Conservation (phyloP, 2,888 invertebrate genomes). For the Parapristionchus giblindavisi region DNA sequence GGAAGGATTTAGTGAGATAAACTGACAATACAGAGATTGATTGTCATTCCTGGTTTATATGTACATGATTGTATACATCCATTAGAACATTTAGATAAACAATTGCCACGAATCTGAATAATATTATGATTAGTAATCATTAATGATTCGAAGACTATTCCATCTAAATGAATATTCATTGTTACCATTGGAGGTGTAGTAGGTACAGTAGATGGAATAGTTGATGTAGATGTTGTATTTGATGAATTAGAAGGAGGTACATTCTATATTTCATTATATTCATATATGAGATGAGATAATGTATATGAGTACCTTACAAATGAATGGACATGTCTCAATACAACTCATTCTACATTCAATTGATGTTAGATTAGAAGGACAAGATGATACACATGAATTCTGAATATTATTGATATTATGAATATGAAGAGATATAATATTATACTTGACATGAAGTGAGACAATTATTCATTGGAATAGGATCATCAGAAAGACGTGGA, state of each 20-base stretch:
- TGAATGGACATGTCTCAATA: conserved; percentile 23
- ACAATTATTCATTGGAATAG: not conserved
- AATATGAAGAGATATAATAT: not conserved
- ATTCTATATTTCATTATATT: too few species aligned
- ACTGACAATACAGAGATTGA: conserved; percentile 23
- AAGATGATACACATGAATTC: conserved; percentile 18
- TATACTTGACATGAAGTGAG: not conserved
- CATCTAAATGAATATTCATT: too few species aligned
- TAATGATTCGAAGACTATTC: too few species aligned
- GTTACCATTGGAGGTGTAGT: conserved; percentile 4
- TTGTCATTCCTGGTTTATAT: not conserved
- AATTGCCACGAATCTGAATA: conserved; percentile 10
- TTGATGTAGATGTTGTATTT: not conserved
- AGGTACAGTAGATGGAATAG: not conserved
- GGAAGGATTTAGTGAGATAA: not conserved
- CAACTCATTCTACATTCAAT: conserved; percentile 33
- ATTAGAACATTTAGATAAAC: conserved; percentile 22
- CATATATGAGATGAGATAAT: not conserved
- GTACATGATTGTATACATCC: conserved; percentile 21
- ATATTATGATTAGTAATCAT: not conserved
- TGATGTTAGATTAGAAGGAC: conserved; percentile 1
- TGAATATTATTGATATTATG: not conserved
- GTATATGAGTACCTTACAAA: not conserved
- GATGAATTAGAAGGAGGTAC: not conserved
- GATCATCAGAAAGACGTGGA: not conserved